Evolutionary conservation across 2,113 vertebrate species (phyloP), one percentile per base, ranked within the genome.

Genomic region (Motacilla alba): DNA sequence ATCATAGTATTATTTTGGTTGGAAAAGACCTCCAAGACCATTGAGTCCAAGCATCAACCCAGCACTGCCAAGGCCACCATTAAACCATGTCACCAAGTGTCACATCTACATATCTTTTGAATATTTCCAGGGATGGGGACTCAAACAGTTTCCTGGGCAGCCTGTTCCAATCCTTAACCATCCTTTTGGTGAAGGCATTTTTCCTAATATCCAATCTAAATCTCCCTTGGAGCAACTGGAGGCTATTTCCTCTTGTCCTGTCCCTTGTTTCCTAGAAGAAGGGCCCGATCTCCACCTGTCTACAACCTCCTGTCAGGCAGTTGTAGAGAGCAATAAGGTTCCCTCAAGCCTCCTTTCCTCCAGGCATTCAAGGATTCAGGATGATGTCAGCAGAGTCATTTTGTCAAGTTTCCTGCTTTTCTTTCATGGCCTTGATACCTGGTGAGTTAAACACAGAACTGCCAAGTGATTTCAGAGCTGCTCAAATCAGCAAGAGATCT

Each of bases 321-420:
- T 0, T 66, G 7, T 3, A 22, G 24, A 20, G 27, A 52, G 16
- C 13, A 1, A 1, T 6, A 13, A 70, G 11, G 37, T 22, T 4
- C 6, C 14, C 20, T 19, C 5, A 1, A 67, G 33, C 19, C 23
- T 39, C 41, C 62, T 59, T 8, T 69, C 15, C 50, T 66, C 17
- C 73, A 79, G 24, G 28, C 39, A 63, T 30, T 81, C 55, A 50
- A 20, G n/a, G 24, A 23, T 69, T 86, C 59, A 69, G 37, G 35
- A 62, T 43, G 9, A 89, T 13, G 15, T 58, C 18, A 47, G 13
- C 14, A 39, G 43, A 69, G 13, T 15, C 19, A 23, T 59, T 70
- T 22, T 39, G 11, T 41, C 31, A 53, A 16, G 6, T 66, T 58
- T 63, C 72, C 24, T 10, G 12, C 10, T 33, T 22, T 67, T 82